A percentile compares a stretch with the other conserved stretches of the same genome.
Evolutionary conservation across 1,140 invertebrate species (phyloP).

Genomic region (Habropoda laboriosa): DNA sequence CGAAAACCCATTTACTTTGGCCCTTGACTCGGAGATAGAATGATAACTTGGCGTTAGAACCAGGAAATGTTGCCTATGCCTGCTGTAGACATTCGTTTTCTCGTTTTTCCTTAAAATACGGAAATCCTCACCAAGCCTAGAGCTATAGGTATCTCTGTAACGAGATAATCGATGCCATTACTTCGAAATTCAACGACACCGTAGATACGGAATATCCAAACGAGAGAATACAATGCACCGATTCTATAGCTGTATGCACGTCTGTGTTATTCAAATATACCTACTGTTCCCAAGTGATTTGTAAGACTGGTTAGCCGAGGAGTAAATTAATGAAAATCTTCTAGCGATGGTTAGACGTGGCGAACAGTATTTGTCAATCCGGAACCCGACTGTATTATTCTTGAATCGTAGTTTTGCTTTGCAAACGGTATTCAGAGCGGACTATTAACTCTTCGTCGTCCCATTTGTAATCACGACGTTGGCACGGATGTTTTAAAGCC

Average conservation of each 20-base stretch:
- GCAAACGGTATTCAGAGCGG: neutral
- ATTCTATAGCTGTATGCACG: neutral
- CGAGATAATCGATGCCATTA: neutral
- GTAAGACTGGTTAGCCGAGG: neutral
- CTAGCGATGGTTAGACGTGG: neutral
- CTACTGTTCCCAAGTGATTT: constrained; percentile 6
- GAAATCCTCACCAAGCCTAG: neutral
- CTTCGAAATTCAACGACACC: constrained; percentile 6
- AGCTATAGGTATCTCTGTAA: neutral
- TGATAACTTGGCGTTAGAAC: too few species aligned
- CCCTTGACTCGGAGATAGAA: too few species aligned
- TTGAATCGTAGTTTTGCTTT: neutral
- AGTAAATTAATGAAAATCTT: constrained; percentile 31
- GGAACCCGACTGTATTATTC: neutral
- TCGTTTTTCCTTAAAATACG: too few species aligned
- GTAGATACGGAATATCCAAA: constrained; percentile 7
- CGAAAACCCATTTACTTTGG: too few species aligned
- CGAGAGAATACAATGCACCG: neutral
- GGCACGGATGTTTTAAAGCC: neutral
- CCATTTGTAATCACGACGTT: neutral
- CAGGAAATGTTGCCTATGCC: too few species aligned
- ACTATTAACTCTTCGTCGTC: neutral
- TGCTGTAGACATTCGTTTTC: too few species aligned
- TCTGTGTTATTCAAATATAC: constrained; percentile 19
- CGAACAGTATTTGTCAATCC: neutral